Evolutionary conservation across 2,888 invertebrate genomes (phyloP), one percentile per base, ranked within the genome.

Genomic region (Plebejus anna): DNA sequence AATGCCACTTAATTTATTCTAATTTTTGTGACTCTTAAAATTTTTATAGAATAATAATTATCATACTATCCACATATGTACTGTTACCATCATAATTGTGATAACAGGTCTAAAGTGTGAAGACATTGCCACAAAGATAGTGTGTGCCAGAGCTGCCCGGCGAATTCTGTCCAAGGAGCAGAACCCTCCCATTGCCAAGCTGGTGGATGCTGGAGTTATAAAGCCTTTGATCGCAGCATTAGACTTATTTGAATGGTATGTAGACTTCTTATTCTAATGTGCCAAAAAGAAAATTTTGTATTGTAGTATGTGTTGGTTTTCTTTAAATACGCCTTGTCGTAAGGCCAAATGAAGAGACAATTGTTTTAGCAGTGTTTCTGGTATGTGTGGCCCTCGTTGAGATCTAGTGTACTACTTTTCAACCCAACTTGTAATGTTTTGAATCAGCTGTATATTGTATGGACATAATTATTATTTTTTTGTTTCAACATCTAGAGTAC

Each of bases 131-230:
- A 84, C 92, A 4, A 96, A 96, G 85, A 95, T 97, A 6, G 85
- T 93, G 59, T 97, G 97, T 0, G 97, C 97, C 0, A 96, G 97
- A 80, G 96, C 96, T 0, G 98, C 97, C 7, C 95, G 99, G 6
- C 97, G 98, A 83, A 96, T 98, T 87, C 95, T 99, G 0, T 98
- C 98, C 76, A 95, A 97, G 16, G 98, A 98, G 84, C 96, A 96
- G 81, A 97, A 97, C 89, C 99, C 99, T 0, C 99, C 99, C 0
- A 98, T 99, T 82, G 96, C 97, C 82, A 89, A 95, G 38, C 96
- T 99, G 95, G 97, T 99, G 79, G 86, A 95, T 0, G 95, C 96
- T 80, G 98, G 98, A 1, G 95, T 98, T 78, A 96, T 99, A 13
- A 97, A 97, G 3, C 96, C 96, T 75, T 96, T 98, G 83, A 96